Conservation (phyloP, 2,888 invertebrate species). For the Plebejus anna region DNA sequence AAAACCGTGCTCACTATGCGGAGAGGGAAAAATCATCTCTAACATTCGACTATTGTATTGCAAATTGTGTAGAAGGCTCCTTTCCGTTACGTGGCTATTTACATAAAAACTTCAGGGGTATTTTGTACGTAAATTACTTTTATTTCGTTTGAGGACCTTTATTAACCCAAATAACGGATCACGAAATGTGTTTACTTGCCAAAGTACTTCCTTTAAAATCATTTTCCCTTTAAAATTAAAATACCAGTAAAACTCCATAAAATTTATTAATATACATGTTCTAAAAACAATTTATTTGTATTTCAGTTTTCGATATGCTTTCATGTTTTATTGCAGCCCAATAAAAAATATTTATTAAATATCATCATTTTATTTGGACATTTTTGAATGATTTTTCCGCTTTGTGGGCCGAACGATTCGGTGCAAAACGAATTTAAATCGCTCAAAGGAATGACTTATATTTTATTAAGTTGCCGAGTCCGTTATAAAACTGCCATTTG, state of each 20-base stretch:
- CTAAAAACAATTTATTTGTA: background rate
- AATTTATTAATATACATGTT: background rate
- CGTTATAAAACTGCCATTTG: background rate
- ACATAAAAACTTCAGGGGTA: conserved; percentile 68
- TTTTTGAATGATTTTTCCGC: background rate
- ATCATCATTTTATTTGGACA: background rate
- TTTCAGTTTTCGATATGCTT: background rate
- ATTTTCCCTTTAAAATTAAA: conserved; percentile 36
- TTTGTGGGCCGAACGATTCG: background rate
- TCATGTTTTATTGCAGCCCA: background rate
- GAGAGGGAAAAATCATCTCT: conserved; percentile 75
- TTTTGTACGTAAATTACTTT: conserved; percentile 69
- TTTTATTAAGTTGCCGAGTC: background rate
- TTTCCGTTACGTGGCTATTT: conserved; percentile 63
- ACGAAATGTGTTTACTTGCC: conserved; percentile 35
- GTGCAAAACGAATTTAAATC: background rate
- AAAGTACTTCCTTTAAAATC: conserved; percentile 39
- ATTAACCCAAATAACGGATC: conserved; percentile 38
- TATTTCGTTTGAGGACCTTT: conserved; percentile 49
- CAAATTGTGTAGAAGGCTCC: conserved; percentile 73
- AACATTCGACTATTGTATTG: conserved; percentile 74
- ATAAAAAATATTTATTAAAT: background rate
- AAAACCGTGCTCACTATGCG: conserved; percentile 70
- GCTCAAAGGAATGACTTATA: background rate
- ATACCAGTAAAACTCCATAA: conserved; percentile 28